phyloP scores from a whole-genome alignment of 2,888 invertebrate genomes.

The Exocentrus adspersus region DNA sequence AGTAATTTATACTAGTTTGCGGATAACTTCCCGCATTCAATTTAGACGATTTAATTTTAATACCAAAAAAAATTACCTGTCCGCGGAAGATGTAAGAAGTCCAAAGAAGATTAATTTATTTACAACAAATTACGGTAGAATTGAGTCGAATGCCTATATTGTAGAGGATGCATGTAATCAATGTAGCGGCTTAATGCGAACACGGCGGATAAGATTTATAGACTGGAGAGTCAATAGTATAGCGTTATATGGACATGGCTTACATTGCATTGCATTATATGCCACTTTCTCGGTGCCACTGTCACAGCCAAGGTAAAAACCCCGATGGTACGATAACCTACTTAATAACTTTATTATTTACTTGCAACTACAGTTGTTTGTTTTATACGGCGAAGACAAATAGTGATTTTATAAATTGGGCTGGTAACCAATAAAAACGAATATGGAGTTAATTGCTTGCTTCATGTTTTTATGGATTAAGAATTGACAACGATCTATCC shows the following conservation, averaged over 20 bases:
- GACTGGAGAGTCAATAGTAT: slow-evolving; percentile 51
- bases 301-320: slow-evolving; percentile 48
- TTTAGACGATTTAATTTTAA: neutral
- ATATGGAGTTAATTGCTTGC: neutral
- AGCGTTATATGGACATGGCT: slow-evolving; percentile 55
- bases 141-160: slow-evolving; percentile 49
- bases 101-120: slow-evolving; percentile 41
- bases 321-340: slow-evolving; percentile 43
- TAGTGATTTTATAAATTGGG: slow-evolving; percentile 36
- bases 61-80: slow-evolving; percentile 13
- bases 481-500: no score
- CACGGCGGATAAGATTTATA: slow-evolving; percentile 61
- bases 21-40: neutral
- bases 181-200: slow-evolving; percentile 61
- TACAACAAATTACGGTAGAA: slow-evolving; percentile 51
- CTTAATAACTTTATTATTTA: slow-evolving; percentile 45
- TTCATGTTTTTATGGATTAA: neutral
- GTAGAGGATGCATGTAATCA: slow-evolving; percentile 61
- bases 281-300: slow-evolving; percentile 53
- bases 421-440: neutral
- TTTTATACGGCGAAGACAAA: slow-evolving; percentile 36
- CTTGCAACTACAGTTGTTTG: slow-evolving; percentile 14
- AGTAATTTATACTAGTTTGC: neutral
- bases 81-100: slow-evolving; percentile 9
- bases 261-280: slow-evolving; percentile 50